Base-by-base conservation (phyloP, 2,888 invertebrate species). In the Trichacis sp. region DNA sequence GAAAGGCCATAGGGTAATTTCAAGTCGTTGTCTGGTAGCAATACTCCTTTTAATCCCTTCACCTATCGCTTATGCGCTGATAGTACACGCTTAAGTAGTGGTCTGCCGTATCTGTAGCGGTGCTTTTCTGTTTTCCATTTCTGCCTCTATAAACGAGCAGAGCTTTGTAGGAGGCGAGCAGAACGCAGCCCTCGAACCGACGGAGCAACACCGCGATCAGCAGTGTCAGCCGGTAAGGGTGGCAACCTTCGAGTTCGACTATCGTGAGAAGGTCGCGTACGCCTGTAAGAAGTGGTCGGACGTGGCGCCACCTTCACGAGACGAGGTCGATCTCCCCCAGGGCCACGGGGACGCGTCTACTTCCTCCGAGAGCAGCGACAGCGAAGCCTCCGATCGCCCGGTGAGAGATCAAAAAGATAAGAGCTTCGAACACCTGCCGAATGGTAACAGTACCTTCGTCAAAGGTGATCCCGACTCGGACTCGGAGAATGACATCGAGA, bases 121-220 rank as follows among this genome's bases (percentile, higher is more conserved):
- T 73, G 77, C 80, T 80, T 82, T 80, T 80, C 76, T 81, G 78
- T 79, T 81, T 73, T 79, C 74, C 77, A 78, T 76, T 75, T 65
- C 73, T 72, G 73, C 76, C 78, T 80, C 80, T 79, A 81, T 82
- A 82, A 76, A 81, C 78, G 78, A 80, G 75, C 82, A 82, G 82
- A 82, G 82, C 78, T 81, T 83, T 83, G 77, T 78, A 83, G 83
- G 82, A 83, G 79, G 78, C 78, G 78, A 81, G 70, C 78, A 77
- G 72, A 73, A 78, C 77, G 61, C 77, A 75, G 52, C 68, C 74
- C 17, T 58, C 74, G 69, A 82, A 78, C 53, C 79, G 78, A 40
- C 79, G 81, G 71, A 82, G 80, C 81, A 83, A 81, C 70, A 80
- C 80, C 60, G 81, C 78, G 52, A 80, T 82, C 74, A 83, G 81